phyloP scores from a whole-genome alignment of 2,888 invertebrate species.

The Lasioglossum villosulum region DNA sequence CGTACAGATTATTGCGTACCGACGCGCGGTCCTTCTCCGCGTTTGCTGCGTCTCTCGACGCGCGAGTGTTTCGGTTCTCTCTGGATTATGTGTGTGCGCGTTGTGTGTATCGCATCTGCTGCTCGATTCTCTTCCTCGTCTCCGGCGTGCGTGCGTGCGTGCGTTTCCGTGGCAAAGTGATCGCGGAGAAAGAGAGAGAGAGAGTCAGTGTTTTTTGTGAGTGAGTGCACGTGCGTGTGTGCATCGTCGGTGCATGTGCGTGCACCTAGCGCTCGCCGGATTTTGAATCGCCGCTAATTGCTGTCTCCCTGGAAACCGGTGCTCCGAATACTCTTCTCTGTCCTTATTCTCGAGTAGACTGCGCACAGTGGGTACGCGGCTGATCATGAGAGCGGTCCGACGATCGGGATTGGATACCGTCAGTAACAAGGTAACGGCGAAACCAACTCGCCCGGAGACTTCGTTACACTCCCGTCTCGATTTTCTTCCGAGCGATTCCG shows the following conservation, averaged over 20 bases:
- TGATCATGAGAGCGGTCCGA: slow-evolving; percentile 5
- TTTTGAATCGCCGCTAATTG: not conserved
- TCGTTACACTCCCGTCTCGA: slow-evolving; percentile 2
- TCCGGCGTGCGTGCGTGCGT: not conserved
- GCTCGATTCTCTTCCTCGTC: not conserved
- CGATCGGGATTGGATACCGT: slow-evolving; percentile 13
- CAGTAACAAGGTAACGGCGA: slow-evolving; percentile 8
- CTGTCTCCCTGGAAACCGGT: slow-evolving; percentile 1
- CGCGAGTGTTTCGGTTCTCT: not conserved
- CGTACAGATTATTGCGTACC: slow-evolving; percentile 25
- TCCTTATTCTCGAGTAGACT: slow-evolving; percentile 2
- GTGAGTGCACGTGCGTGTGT: not conserved
- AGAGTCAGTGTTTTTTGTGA: not conserved
- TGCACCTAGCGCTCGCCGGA: slow-evolving; percentile 9
- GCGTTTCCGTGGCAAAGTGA: not conserved
- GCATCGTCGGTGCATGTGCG: not conserved
- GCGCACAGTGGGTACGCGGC: not conserved
- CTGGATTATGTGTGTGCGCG: not conserved
- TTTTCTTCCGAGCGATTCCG: too few relatives aligned
- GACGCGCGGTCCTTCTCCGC: not conserved
- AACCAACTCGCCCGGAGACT: not conserved
- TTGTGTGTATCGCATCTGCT: not conserved
- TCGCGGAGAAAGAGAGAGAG: too few relatives aligned
- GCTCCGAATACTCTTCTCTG: slow-evolving; percentile 9
- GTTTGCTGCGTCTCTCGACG: not conserved